Evolutionary conservation across 1,140 invertebrate genomes (phyloP).

Genomic region (Heliconius eleuchia): DNA sequence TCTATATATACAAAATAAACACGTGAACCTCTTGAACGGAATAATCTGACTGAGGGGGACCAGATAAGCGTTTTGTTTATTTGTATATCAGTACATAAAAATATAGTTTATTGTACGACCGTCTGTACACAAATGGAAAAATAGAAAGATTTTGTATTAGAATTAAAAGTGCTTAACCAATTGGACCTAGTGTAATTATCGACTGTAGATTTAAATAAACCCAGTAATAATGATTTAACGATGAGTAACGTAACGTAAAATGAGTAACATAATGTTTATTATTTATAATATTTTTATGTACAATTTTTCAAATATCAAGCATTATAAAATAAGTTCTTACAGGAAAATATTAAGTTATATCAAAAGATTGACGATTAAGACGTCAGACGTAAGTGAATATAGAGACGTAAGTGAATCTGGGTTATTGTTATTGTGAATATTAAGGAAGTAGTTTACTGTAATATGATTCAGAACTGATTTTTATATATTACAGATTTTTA

Average conservation of each 20-base stretch:
- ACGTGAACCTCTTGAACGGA: constrained; percentile 8
- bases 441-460: not conserved
- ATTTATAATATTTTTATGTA: too few relatives aligned
- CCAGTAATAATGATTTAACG: too few relatives aligned
- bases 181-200: not conserved
- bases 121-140: not conserved
- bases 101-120: not conserved
- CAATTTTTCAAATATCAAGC: too few relatives aligned
- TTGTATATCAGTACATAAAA: not conserved
- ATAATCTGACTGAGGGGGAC: not conserved
- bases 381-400: not conserved
- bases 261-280: too few relatives aligned
- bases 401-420: not conserved
- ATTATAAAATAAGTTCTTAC: too few relatives aligned
- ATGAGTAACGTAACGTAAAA: too few relatives aligned
- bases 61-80: constrained; percentile 1
- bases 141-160: not conserved
- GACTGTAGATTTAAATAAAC: not conserved
- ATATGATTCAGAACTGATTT: not conserved
- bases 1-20: constrained; percentile 5
- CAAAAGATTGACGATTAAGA: too few relatives aligned
- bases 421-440: not conserved
- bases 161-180: not conserved
- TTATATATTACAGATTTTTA: too few relatives aligned
- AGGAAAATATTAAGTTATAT: not conserved